Base-by-base conservation (phyloP, 2,888 invertebrate genomes). In the Sturmia bella region DNA sequence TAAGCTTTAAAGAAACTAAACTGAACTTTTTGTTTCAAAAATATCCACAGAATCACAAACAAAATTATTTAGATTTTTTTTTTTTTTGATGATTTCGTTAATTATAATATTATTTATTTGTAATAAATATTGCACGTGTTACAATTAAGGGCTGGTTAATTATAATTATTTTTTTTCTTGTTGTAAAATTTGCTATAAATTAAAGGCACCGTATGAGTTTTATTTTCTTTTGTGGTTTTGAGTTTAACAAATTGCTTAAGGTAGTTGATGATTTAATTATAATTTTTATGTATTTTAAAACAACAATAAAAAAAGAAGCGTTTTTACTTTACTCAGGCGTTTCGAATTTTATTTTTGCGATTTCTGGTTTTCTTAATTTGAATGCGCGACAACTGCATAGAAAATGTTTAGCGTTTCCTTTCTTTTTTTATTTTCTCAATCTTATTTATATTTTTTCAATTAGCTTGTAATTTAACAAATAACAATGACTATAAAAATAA, bases 161-260 rank as follows among this genome's bases (percentile, higher is more conserved):
- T 52, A 39, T 68, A 52, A 13, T 68, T 56, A 15, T 66, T 64
- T 32, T 13, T 32, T 69, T 54, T 52, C 15, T 24, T 59, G 73
- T 75, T 83, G 83, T 83, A 76, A 80, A 83, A 80, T 83, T 84
- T 84, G 84, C 84, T 84, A 83, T 80, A 84, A 84, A 84, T 78
- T 81, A 84, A 84, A 84, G 84, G 84, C 84, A 84, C 84, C 84
- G 68, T 81, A 63, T 69, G 52, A 27, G 17, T 41, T 76, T 64
- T 70, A 39, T 50, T 15, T 59, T 59, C 21, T 52, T 43, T 37
- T 39, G 24, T 57, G 27, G 39, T 48, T 9, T 61, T 59, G 13
- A 17, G 39, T 56, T 68, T 13, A 57, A 48, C 21, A 41, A 75
- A 68, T 75, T 75, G 66, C 57, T 75, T 66, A 45, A 43, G 13